Percentiles rank a stretch among this genome's conserved stretches.
Conservation (phyloP, 2,797 vertebrate species). For the Telmatherina bonti region DNA sequence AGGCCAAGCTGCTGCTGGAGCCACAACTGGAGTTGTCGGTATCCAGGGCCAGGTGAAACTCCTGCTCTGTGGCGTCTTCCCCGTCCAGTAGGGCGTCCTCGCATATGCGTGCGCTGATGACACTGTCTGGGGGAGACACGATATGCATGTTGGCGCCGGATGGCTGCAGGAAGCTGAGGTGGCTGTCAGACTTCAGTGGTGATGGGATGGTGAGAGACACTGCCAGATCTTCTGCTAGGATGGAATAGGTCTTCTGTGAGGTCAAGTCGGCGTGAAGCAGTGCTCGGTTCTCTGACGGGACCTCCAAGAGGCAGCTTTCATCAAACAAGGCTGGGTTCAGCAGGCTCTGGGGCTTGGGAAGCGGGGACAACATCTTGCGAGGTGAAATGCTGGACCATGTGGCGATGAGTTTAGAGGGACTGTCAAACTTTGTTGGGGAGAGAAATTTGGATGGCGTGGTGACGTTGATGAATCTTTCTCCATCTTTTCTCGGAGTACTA, state of each 20-base stretch:
- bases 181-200: constrained; percentile 95
- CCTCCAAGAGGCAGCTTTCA: constrained; percentile 95
- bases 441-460: constrained; percentile 82
- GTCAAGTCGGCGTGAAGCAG: constrained; percentile 51
- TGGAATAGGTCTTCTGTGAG: constrained; percentile 84
- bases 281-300: constrained; percentile 82
- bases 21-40: constrained; percentile 93
- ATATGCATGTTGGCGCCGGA: constrained; percentile 67
- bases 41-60: constrained; percentile 94
- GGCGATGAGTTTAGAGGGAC: constrained; percentile 82
- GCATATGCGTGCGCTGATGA: constrained; percentile 91
- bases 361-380: constrained; percentile 79
- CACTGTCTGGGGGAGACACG: constrained; percentile 86
- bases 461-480: constrained; percentile 73
- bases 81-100: constrained; percentile 93
- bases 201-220: constrained; percentile 98
- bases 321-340: constrained; percentile 92
- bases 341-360: constrained; percentile 76
- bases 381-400: constrained; percentile 87
- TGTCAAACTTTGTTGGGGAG: constrained; percentile 72
- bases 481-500: constrained; percentile 80
- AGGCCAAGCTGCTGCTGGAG: constrained; percentile 83
- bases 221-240: constrained; percentile 94
- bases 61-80: constrained; percentile 94
- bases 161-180: constrained; percentile 94